Base-by-base conservation (phyloP, 2,888 invertebrate genomes). In the Platerodrilus igneus region DNA sequence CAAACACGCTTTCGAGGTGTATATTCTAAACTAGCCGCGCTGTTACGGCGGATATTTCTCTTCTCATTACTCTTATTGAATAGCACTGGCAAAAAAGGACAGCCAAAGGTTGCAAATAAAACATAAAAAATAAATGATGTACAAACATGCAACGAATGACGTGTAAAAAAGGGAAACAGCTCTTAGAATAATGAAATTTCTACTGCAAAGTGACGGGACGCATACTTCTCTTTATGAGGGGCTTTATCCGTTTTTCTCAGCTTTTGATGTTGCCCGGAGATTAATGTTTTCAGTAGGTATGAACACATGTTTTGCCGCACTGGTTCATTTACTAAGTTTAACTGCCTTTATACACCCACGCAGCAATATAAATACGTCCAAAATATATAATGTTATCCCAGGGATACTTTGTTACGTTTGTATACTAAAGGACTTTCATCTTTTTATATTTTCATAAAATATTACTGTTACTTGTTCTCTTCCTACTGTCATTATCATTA, bases 171-270 rank as follows among this genome's bases (percentile, higher is more conserved):
- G 50, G 43, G 43, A 50, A n/a, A 45, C 43, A 41, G 45, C 50
- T 50, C 50, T 50, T 46, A 48, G 45, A 50, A 50, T 50, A 50
- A 50, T 50, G 50, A 50, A 50, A 50, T 50, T 50, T 50, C 47
- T 46, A 45, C 48, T 46, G 44, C 47, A 39, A 47, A 50, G 50
- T 50, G 50, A 46, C 50, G 47, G 45, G 50, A 44, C 50, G 45
- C 50, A 46, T 43, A 48, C 47, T 38, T 41, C 41, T 41, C 41
- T 45, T 45, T 45, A 41, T 41, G 45, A 41, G 35, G 41, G 41
- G 35, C 26, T 40, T 41, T 45, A 37, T 32, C 33, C 34, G 37
- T 44, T 43, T 43, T 40, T 44, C 38, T 37, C 29, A 29, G 30
- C 42, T 42, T n/a, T 42, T 38, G 42, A 42, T 42, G 39, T 46